These are phyloP conservation scores for Neomicropteryx cornuta DNA, from an alignment of 1,140 invertebrate species.

Conservation along the genomic window DNA sequence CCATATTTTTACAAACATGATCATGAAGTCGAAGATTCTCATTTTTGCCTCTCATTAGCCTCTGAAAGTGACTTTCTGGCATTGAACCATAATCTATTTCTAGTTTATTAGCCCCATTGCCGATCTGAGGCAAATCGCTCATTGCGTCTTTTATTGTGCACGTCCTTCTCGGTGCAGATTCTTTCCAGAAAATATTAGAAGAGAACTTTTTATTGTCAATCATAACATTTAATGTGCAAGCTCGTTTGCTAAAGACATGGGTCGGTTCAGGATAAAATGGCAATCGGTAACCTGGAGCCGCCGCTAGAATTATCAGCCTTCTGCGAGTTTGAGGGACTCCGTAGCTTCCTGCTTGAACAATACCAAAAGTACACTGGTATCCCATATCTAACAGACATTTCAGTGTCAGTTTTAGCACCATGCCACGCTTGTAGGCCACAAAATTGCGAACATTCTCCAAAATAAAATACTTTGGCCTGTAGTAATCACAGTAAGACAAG, in stretches of 20 bases:
- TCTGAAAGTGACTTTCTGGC: conserved; percentile 67
- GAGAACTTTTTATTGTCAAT: conserved; percentile 58
- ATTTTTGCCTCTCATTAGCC: conserved; percentile 51
- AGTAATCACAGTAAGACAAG: conserved; percentile 79
- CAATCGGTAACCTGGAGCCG: conserved; percentile 69
- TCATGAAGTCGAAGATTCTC: conserved; percentile 50
- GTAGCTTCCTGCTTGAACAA: conserved; percentile 79
- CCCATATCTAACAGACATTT: conserved; percentile 72
- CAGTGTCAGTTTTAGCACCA: conserved; percentile 74
- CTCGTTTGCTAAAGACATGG: conserved; percentile 65
- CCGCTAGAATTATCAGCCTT: conserved; percentile 70
- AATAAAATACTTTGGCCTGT: conserved; percentile 73
- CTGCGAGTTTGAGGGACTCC: conserved; percentile 75
- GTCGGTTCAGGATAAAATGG: conserved; percentile 71
- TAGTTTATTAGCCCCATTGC: conserved; percentile 57
- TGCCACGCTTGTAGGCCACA: conserved; percentile 63
- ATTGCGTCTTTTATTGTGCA: conserved; percentile 73
- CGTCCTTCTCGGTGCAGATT: conserved; percentile 59
- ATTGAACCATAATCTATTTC: conserved; percentile 66
- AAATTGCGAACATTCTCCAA: conserved; percentile 86
- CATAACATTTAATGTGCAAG: conserved; percentile 57
- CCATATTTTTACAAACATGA: conserved; percentile 83
- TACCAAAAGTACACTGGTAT: conserved; percentile 79
- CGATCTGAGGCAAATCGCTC: conserved; percentile 69
- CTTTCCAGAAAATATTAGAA: conserved; percentile 33